These are phyloP conservation scores for Hydrotaea cyrtoneurina DNA, from an alignment of 2,888 invertebrate genomes.

Conservation along the genomic window DNA sequence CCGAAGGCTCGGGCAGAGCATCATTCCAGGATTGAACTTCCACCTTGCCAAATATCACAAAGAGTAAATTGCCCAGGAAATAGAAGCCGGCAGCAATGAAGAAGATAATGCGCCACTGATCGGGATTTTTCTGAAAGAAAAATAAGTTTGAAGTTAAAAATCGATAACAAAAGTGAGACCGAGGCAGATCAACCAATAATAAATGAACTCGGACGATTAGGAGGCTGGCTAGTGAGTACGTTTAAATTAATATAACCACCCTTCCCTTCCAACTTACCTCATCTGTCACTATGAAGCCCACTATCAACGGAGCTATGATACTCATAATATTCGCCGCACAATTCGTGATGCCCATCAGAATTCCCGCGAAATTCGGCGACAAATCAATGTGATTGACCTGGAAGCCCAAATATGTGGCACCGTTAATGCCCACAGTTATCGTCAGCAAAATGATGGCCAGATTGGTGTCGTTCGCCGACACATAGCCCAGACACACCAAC, in stretches of 20 bases:
- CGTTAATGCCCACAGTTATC: constrained; percentile 88
- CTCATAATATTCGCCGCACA: constrained; percentile 89
- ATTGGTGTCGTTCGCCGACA: constrained; percentile 76
- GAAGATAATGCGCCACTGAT: constrained; percentile 89
- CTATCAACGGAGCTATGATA: constrained; percentile 88
- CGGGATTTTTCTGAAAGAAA: constrained; percentile 83
- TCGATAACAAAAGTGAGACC: background rate
- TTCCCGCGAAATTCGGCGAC: constrained; percentile 91
- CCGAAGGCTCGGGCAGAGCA: constrained; percentile 66
- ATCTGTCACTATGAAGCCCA: constrained; percentile 86
- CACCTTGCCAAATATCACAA: constrained; percentile 86
- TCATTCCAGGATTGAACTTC: constrained; percentile 88
- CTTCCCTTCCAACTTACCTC: constrained; percentile 82
- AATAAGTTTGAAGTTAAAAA: constrained; percentile 38
- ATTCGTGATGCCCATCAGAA: constrained; percentile 91
- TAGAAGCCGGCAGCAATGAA: constrained; percentile 87
- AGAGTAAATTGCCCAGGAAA: constrained; percentile 86
- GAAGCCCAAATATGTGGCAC: constrained; percentile 88
- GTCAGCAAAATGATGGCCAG: constrained; percentile 86
- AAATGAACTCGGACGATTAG: no score
- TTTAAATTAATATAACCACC: no score
- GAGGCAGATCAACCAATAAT: no score
- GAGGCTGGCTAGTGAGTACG: no score
- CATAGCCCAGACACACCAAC: constrained; percentile 84
- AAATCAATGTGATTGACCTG: constrained; percentile 93